Evolutionary conservation across 2,113 vertebrate species (phyloP).

Genomic region (Saimiri boliviensis): DNA sequence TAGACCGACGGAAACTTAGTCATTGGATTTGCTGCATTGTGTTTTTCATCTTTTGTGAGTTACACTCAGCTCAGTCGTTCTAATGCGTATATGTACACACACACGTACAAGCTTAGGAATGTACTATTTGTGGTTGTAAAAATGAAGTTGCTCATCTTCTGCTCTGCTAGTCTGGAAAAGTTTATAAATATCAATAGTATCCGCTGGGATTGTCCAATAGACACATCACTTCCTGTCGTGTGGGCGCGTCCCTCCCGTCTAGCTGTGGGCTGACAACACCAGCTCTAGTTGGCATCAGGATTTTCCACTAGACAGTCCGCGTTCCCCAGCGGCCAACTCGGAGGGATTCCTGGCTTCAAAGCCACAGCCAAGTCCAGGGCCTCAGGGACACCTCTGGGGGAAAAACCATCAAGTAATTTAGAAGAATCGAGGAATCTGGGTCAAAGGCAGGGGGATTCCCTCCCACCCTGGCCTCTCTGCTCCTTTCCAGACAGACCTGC

Average conservation of each 20-base stretch:
- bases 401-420: neutral
- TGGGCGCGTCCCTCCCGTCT: neutral
- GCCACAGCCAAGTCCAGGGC: neutral
- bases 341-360: neutral
- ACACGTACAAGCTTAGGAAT: conserved; percentile 12
- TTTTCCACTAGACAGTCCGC: conserved; percentile 55
- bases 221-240: conserved; percentile 16
- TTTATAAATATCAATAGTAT: neutral
- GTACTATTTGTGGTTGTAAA: conserved; percentile 14
- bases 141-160: neutral
- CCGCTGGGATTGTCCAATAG: neutral
- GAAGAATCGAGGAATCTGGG: neutral
- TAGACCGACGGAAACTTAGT: neutral
- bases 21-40: fast-evolving
- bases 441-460: neutral
- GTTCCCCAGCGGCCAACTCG: neutral
- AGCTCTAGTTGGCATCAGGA: conserved; percentile 16
- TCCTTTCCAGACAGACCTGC: neutral
- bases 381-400: conserved; percentile 8
- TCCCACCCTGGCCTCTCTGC: fast-evolving
- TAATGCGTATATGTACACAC: fast-evolving
- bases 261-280: neutral
- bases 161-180: conserved; percentile 49
- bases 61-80: fast-evolving
- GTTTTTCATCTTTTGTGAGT: neutral